Evolutionary conservation across 2,113 vertebrate genomes (phyloP).

Genomic region (Macroglossus sobrinus): DNA sequence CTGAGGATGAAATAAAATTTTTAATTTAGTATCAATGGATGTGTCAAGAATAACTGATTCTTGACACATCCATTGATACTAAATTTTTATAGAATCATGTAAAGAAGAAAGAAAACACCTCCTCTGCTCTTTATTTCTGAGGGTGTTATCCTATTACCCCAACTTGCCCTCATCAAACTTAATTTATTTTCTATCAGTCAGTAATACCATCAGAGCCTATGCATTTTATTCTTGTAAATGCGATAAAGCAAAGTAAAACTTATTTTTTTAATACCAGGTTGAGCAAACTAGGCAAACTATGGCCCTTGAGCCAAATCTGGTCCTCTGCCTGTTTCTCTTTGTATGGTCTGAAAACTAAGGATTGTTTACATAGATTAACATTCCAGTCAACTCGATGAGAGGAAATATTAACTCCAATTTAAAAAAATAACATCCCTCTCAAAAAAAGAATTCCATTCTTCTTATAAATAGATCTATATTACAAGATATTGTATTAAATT

Average conservation of each 20-base stretch:
- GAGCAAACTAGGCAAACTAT: neutral
- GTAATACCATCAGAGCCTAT: neutral
- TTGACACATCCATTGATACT: too few species aligned
- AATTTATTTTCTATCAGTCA: neutral
- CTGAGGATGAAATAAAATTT: neutral
- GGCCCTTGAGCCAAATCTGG: too few species aligned
- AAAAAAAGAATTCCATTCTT: neutral
- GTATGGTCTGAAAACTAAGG: neutral
- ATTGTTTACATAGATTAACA: neutral
- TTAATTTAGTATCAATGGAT: neutral
- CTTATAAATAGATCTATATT: neutral
- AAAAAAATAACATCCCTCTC: neutral
- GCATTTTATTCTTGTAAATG: neutral
- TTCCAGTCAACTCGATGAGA: neutral
- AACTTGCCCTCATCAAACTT: neutral
- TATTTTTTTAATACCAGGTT: neutral
- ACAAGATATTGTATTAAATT: neutral
- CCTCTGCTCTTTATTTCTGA: neutral
- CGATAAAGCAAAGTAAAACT: neutral
- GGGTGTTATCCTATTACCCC: neutral
- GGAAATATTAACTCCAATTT: neutral
- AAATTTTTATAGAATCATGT: neutral
- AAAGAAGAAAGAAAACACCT: neutral
- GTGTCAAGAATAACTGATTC: neutral
- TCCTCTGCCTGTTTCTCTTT: neutral